phyloP scores from a whole-genome alignment of 2,797 vertebrate genomes.

The Taenioides sp. region DNA sequence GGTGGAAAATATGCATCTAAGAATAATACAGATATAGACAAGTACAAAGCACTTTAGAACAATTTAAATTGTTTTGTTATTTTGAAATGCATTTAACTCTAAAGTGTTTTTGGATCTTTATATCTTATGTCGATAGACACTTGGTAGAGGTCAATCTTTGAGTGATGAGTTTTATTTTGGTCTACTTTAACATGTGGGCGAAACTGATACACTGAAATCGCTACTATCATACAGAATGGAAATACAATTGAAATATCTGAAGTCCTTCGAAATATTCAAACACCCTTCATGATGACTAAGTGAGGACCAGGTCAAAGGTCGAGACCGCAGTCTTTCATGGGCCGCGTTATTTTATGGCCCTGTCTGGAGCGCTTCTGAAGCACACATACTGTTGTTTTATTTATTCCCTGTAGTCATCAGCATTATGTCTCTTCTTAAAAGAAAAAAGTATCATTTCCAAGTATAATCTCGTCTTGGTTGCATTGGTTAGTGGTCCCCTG shows the following conservation, averaged over 20 bases:
- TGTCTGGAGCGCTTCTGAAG: slow-evolving; percentile 23
- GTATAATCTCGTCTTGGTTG: slow-evolving; percentile 9
- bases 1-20: neutral
- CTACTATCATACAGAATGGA: slow-evolving; percentile 13
- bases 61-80: neutral
- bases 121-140: neutral
- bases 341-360: slow-evolving; percentile 64
- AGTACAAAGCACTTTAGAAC: neutral
- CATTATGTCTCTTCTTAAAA: neutral
- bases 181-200: neutral
- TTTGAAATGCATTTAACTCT: neutral
- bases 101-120: neutral
- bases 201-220: slow-evolving; percentile 3
- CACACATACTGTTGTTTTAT: neutral
- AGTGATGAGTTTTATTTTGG: neutral
- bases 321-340: slow-evolving; percentile 68
- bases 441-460: neutral
- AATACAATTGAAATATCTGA: slow-evolving; percentile 26
- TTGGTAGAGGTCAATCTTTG: too few species aligned
- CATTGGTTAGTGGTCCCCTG: slow-evolving; percentile 36
- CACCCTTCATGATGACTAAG: slow-evolving; percentile 57
- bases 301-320: slow-evolving; percentile 65
- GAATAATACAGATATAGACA: too few species aligned
- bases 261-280: slow-evolving; percentile 45
- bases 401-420: neutral